These are phyloP conservation scores for Acleris literana DNA, from an alignment of 2,888 invertebrate genomes.

Conservation along the genomic window DNA sequence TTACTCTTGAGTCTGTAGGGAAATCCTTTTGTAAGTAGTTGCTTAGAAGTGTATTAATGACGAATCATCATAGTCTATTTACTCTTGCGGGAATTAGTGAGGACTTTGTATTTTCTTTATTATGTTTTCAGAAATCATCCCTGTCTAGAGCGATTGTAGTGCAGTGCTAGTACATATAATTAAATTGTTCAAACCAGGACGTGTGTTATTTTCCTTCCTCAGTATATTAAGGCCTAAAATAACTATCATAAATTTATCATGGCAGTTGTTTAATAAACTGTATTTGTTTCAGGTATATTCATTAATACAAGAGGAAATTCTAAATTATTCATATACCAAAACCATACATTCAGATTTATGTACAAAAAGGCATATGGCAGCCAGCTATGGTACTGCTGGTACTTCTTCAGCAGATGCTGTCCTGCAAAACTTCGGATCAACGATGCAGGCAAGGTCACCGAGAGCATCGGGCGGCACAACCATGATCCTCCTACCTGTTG, in stretches of 20 bases:
- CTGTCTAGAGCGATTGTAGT: neutral
- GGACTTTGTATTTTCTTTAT: slow-evolving; percentile 15
- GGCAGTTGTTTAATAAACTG: slow-evolving; percentile 41
- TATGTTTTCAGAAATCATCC: slow-evolving; percentile 20
- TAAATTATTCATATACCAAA: slow-evolving; percentile 78
- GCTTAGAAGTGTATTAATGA: neutral
- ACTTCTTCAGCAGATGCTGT: slow-evolving; percentile 78
- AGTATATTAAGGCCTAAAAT: slow-evolving; percentile 27
- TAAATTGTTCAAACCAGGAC: slow-evolving; percentile 18
- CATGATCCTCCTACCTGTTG: slow-evolving; percentile 79
- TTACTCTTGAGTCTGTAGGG: neutral
- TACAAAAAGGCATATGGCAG: slow-evolving; percentile 81
- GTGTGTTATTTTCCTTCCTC: slow-evolving; percentile 56
- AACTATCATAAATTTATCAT: slow-evolving; percentile 29
- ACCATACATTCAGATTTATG: slow-evolving; percentile 80
- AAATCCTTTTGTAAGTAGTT: neutral
- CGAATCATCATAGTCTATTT: neutral
- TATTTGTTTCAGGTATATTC: slow-evolving; percentile 74
- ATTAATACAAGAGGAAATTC: slow-evolving; percentile 80
- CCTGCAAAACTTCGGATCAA: slow-evolving; percentile 76
- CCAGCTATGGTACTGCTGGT: slow-evolving; percentile 80
- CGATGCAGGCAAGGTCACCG: slow-evolving; percentile 74
- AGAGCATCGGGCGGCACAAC: slow-evolving; percentile 75
- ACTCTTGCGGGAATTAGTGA: neutral
- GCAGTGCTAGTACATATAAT: slow-evolving; percentile 3